Evolutionary conservation across 2,888 invertebrate species (phyloP), one percentile per base, ranked within the genome.

Genomic region (Patella depressa): DNA sequence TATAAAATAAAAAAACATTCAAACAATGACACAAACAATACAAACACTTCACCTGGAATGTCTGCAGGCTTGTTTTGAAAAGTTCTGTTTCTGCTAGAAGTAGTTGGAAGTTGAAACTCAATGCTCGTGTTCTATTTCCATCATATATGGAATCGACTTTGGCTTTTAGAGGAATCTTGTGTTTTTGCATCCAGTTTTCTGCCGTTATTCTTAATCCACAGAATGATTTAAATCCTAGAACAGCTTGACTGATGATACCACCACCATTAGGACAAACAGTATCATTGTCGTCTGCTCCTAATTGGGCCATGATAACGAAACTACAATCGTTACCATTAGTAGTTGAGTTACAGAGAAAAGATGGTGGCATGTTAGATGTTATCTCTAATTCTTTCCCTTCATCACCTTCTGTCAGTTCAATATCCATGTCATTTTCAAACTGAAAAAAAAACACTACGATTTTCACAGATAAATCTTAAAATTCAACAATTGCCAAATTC

Each of bases 121-220:
- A 71, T n/a, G 53, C 15, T 69, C 78, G 74, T 7, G 19, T 80
- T 24, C 81, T 78, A 71, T 86, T 79, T 1, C 79, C 79, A 72
- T 87, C 86, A 71, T 78, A 77, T 12, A 85, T 55, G 0, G 73
- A 72, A 71, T 87, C 87, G 15, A 80, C 53, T 71, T 79, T 84
- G 34, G 87, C 87, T 72, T 81, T 79, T 11, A 87, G 78, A 0
- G 78, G 77, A 29, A 85, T 75, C 19, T 34, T 53, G 24, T 80
- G 78, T 7, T 53, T 53, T 14, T 29, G 45, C 71, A 77, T 77
- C 86, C 85, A 86, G 77, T 85, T 85, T 57, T 69, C 71, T 54
- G 75, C 70, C 15, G 79, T 81, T 71, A 85, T 78, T 5, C 15
- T 71, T 7, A 80, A 65, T 11, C 82, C 82, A 80, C 86, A 86